phyloP scores from a whole-genome alignment of 2,113 vertebrate species.

The Gnathonemus echidnorhynchus region DNA sequence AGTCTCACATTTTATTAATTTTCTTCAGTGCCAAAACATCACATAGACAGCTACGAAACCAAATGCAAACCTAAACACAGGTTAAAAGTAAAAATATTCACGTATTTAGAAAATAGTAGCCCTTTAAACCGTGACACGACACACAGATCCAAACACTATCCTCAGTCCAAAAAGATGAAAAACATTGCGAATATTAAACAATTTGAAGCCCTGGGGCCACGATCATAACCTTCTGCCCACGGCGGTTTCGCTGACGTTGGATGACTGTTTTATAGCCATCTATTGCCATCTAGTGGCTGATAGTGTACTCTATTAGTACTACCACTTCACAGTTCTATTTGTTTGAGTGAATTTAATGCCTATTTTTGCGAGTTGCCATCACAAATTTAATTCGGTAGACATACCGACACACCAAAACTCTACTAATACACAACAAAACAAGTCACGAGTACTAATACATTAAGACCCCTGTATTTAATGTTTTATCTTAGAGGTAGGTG shows the following conservation, averaged over 20 bases:
- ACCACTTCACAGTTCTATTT: neutral
- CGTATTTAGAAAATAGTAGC: constrained; percentile 55
- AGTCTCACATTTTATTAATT: constrained; percentile 41
- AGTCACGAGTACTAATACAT: constrained; percentile 3
- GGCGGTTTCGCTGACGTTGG: neutral
- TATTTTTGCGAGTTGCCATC: neutral
- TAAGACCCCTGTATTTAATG: neutral
- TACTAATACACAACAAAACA: constrained; percentile 7
- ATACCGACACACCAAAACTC: neutral
- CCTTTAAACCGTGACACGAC: constrained; percentile 57
- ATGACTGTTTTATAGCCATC: neutral
- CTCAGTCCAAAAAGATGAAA: constrained; percentile 7
- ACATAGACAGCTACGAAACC: constrained; percentile 39
- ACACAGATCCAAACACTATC: constrained; percentile 34
- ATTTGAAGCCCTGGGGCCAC: neutral
- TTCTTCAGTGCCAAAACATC: constrained; percentile 35
- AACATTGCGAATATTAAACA: neutral
- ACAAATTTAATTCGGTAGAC: neutral
- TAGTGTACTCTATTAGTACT: neutral
- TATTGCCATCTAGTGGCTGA: constrained; percentile 12
- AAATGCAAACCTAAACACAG: constrained; percentile 43
- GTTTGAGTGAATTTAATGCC: neutral
- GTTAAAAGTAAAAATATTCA: constrained; percentile 2
- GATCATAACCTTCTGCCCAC: neutral
- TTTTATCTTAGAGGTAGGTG: constrained; percentile 14